Percentiles rank a stretch among this genome's conserved stretches.
Conservation (phyloP, 2,888 invertebrate genomes). For the Mesorhabditis belari region DNA sequence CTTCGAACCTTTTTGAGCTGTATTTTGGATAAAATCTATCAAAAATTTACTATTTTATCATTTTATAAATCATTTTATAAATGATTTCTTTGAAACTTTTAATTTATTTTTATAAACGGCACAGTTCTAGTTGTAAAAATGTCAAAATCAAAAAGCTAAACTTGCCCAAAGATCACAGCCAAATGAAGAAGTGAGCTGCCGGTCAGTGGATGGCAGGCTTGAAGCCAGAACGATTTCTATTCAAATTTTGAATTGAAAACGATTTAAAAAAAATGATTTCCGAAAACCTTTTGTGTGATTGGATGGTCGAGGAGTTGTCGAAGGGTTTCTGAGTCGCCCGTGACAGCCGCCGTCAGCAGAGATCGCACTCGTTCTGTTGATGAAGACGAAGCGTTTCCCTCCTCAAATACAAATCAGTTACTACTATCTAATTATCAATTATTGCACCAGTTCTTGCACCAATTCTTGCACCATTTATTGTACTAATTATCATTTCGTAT, state of each 20-base stretch:
- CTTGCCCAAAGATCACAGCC: conserved; percentile 35
- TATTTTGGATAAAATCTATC: no score
- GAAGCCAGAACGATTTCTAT: conserved; percentile 12
- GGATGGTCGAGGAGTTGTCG: neutral
- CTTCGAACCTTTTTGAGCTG: no score
- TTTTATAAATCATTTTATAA: no score
- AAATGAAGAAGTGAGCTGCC: conserved; percentile 35
- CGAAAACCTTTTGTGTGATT: neutral
- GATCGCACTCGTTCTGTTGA: neutral
- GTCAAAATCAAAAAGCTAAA: conserved; percentile 22
- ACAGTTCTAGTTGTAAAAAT: conserved; percentile 23
- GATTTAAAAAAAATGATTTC: neutral
- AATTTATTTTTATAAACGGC: no score
- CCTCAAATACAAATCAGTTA: no score
- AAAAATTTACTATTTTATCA: no score
- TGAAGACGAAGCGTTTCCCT: no score
- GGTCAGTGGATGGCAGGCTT: conserved; percentile 34
- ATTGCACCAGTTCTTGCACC: no score
- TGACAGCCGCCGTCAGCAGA: neutral
- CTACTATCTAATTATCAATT: no score
- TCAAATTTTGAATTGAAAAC: neutral
- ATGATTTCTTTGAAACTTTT: no score
- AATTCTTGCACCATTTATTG: no score
- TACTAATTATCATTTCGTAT: no score
- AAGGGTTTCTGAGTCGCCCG: neutral